Conservation (phyloP, 2,797 vertebrate species). For the Octomys mimax region DNA sequence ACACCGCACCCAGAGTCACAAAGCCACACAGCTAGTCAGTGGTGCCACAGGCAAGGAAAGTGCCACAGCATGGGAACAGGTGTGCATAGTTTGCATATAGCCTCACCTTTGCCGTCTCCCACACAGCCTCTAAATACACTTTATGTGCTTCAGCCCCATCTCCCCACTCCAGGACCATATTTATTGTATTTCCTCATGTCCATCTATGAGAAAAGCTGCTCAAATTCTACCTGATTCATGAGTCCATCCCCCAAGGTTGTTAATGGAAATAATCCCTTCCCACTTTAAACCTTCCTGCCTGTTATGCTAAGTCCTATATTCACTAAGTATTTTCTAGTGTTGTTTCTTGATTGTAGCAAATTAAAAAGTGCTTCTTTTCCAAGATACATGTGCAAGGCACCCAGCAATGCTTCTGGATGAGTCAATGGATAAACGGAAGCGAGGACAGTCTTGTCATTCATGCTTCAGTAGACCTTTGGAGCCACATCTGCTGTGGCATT, state of each 20-base stretch:
- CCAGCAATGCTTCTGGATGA: neutral
- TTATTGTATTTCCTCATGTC: neutral
- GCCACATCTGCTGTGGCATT: neutral
- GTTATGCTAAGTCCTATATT: conserved; percentile 21
- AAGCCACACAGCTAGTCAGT: neutral
- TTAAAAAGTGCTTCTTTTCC: conserved; percentile 11
- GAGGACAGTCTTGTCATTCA: neutral
- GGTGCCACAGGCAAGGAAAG: neutral
- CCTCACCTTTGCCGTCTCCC: neutral
- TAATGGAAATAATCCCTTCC: neutral
- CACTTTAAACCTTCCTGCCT: neutral
- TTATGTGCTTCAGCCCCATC: neutral
- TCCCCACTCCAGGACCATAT: neutral
- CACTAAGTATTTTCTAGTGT: neutral
- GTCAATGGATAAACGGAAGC: neutral
- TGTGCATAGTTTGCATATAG: neutral
- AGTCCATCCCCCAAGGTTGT: conserved; percentile 1
- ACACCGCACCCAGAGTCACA: neutral
- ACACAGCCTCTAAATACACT: neutral
- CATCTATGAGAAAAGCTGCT: neutral
- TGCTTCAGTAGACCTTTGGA: neutral
- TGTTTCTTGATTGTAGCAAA: neutral
- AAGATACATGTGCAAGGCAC: neutral
- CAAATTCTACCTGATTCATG: neutral
- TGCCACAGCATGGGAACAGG: neutral